These are phyloP conservation scores for Rhinoraja longicauda DNA, from an alignment of 2,797 vertebrate species.

Conservation along the genomic window DNA sequence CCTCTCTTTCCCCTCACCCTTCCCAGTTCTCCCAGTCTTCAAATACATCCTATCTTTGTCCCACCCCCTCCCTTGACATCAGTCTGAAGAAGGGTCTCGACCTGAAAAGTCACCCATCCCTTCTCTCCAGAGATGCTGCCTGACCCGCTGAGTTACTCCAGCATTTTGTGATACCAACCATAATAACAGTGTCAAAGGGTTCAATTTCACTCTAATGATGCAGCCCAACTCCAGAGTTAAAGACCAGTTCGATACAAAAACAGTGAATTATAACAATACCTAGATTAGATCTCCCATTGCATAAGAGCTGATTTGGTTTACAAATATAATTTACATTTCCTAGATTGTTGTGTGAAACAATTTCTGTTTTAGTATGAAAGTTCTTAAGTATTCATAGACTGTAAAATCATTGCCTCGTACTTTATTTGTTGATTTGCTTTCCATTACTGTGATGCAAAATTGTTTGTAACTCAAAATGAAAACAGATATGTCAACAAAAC, in stretches of 20 bases:
- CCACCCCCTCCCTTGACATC: no score
- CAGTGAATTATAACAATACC: not conserved
- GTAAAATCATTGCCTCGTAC: not conserved
- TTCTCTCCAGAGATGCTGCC: no score
- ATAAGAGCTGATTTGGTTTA: no score
- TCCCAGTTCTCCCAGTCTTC: no score
- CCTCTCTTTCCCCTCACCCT: no score
- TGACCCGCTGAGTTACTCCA: no score
- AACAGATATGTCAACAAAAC: conserved; percentile 20
- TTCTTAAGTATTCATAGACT: not conserved
- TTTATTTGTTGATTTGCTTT: not conserved
- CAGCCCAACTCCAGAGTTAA: not conserved
- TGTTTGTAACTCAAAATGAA: not conserved
- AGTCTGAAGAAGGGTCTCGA: no score
- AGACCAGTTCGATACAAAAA: not conserved
- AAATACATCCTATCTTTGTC: no score
- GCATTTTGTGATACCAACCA: no score
- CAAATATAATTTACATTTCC: not conserved
- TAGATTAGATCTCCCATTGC: not conserved
- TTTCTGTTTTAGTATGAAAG: not conserved
- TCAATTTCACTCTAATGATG: not conserved
- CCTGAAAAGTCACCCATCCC: no score
- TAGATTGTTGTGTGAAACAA: not conserved
- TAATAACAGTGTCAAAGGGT: not conserved
- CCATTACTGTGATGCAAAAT: not conserved